These are phyloP conservation scores for Marmota flaviventris DNA, from an alignment of 2,113 vertebrate species.

Conservation along the genomic window DNA sequence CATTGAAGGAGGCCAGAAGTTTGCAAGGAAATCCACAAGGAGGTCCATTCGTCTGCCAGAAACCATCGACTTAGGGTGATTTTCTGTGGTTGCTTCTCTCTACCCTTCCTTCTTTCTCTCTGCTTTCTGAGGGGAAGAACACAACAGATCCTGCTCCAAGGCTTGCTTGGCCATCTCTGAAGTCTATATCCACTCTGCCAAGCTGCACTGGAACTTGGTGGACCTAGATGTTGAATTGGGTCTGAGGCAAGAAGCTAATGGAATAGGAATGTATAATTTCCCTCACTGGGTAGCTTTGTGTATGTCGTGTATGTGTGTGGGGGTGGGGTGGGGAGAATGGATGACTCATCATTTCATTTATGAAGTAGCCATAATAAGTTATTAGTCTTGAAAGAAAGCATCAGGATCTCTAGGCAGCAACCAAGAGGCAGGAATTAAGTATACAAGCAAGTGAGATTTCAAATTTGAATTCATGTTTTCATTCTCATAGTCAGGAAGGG, in stretches of 20 bases:
- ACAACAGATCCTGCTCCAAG: not conserved
- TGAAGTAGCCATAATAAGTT: not conserved
- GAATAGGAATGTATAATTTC: not conserved
- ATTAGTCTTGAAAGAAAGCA: slow-evolving; percentile 19
- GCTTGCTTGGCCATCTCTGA: slow-evolving; percentile 12
- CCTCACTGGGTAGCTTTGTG: not conserved
- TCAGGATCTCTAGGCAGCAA: not conserved
- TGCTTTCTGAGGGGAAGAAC: not conserved
- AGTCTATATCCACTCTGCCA: not conserved
- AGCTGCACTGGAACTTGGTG: not conserved
- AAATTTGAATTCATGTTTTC: slow-evolving; percentile 3
- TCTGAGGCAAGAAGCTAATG: not conserved
- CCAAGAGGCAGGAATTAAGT: not conserved
- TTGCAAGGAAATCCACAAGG: slow-evolving; percentile 96
- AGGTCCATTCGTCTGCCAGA: slow-evolving; percentile 95
- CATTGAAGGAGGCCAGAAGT: slow-evolving; percentile 93
- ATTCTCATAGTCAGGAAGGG: not conserved
- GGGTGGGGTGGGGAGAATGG: not conserved
- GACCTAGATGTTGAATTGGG: not conserved
- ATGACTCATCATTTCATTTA: not conserved
- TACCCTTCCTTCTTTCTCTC: not conserved
- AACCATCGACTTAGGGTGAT: slow-evolving; percentile 93
- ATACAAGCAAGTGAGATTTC: not conserved
- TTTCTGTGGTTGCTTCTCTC: slow-evolving; percentile 43
- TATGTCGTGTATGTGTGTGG: no score